Base-by-base conservation (phyloP, 1,140 invertebrate genomes). In the Habropoda laboriosa region DNA sequence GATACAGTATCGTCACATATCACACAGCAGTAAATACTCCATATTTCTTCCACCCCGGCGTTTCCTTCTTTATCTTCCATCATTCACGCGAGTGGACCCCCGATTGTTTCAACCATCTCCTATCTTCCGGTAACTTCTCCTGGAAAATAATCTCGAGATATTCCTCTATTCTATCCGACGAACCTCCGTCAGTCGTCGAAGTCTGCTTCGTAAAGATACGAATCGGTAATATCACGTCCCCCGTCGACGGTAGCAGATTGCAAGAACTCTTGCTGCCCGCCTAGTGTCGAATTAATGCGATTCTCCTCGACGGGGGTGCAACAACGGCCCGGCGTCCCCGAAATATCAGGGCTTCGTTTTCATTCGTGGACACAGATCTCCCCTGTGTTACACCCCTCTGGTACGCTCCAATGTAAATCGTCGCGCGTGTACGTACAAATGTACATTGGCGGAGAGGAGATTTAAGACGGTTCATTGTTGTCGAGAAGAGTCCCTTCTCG, bases 201-300 rank as follows among this genome's bases (percentile, higher is more conserved):
- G 18, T 21, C 35, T 24, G 24, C 61, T 12, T 24, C 3, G 30
- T 2, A 12, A 40, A 77, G 85, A 82, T 85, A 82, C 47, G 67
- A 82, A 82, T 85, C 80, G 27, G 51, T 45, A 24, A 60, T 61
- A 57, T 68, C 73, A 80, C 80, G 85, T 86, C 49, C 72, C n/a
- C 68, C 57, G 80, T 78, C 53, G 76, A 86, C 72, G n/a, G 64
- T 66, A 49, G 38, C 49, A 64, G 72, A 85, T 86, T 63, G 70
- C 83, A 76, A 82, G 63, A 60, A 57, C 49, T 73, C 76, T n/a
- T n/a, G 68, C 49, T 27, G 8, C 27, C 27, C 13, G 73, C 63
- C 38, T 67, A 45, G 68, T 82, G 74, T 79, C 83, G 85, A 73
- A 86, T 86, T 86, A 86, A 86, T 86, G 81, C 81, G 42, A 51